Conservation (phyloP, 2,797 vertebrate species). For the Anguilla anguilla region DNA sequence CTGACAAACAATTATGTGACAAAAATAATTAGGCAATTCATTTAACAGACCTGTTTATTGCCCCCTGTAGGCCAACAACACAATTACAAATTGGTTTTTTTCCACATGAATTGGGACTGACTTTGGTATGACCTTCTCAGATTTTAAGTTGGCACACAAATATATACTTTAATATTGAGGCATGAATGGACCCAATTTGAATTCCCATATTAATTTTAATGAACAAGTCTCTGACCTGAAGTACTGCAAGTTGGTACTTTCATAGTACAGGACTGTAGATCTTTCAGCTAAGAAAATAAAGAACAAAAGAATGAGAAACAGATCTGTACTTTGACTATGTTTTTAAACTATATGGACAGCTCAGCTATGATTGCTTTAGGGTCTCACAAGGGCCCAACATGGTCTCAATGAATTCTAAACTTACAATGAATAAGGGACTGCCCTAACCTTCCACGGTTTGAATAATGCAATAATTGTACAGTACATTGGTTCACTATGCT, state of each 20-base stretch:
- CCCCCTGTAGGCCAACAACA: background rate
- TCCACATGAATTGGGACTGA: background rate
- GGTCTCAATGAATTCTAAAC: no score
- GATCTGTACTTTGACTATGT: background rate
- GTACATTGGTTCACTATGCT: no score
- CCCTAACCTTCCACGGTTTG: no score
- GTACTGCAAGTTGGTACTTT: no score
- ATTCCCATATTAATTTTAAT: no score
- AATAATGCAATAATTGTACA: no score
- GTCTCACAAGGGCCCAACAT: background rate
- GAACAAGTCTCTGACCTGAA: no score
- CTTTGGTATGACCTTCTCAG: background rate
- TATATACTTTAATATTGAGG: background rate
- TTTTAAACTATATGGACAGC: no score
- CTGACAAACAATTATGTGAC: background rate
- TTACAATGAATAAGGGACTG: no score
- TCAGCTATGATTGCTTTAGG: background rate
- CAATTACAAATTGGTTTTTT: background rate
- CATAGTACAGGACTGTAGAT: background rate
- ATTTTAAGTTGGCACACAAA: background rate
- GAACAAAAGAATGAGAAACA: background rate
- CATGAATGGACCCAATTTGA: background rate
- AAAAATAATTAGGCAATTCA: background rate
- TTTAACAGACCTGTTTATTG: background rate
- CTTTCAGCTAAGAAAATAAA: no score